Evolutionary conservation across 2,888 invertebrate species (phyloP).

Genomic region (Autographa pulchrina): DNA sequence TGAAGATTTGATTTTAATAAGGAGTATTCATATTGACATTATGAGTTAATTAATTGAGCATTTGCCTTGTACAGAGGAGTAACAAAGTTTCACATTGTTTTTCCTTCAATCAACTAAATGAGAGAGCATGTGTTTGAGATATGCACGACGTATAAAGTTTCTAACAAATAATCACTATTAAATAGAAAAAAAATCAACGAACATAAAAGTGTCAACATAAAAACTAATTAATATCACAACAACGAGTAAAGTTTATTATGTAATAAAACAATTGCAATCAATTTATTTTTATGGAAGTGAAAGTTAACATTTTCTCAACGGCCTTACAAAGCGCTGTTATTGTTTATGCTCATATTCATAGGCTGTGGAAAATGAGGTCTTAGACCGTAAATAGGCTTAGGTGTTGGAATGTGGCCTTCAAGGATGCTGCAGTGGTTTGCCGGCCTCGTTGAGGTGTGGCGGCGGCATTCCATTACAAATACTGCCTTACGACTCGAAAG

Average conservation of each 20-base stretch:
- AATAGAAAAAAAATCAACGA: background rate
- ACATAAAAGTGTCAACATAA: background rate
- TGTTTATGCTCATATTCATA: slow-evolving; percentile 63
- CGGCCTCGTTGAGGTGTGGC: slow-evolving; percentile 84
- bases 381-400: slow-evolving; percentile 82
- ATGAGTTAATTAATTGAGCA: background rate
- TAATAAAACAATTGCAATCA: slow-evolving; percentile 53
- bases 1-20: background rate
- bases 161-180: too few species aligned
- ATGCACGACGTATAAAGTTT: too few species aligned
- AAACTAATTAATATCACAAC: background rate
- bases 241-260: slow-evolving; percentile 38
- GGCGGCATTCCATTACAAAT: slow-evolving; percentile 80
- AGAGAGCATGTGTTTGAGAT: too few species aligned
- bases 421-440: slow-evolving; percentile 81
- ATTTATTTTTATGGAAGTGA: slow-evolving; percentile 61
- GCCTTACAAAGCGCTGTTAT: slow-evolving; percentile 52
- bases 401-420: slow-evolving; percentile 87
- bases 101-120: background rate
- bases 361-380: slow-evolving; percentile 79
- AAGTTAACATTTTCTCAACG: slow-evolving; percentile 56
- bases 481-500: slow-evolving; percentile 60
- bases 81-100: background rate
- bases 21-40: background rate
- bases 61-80: background rate